Percentiles rank a stretch among this genome's conserved stretches.
phyloP scores from a whole-genome alignment of 2,797 vertebrate species.

The Arnoldichthys spilopterus region DNA sequence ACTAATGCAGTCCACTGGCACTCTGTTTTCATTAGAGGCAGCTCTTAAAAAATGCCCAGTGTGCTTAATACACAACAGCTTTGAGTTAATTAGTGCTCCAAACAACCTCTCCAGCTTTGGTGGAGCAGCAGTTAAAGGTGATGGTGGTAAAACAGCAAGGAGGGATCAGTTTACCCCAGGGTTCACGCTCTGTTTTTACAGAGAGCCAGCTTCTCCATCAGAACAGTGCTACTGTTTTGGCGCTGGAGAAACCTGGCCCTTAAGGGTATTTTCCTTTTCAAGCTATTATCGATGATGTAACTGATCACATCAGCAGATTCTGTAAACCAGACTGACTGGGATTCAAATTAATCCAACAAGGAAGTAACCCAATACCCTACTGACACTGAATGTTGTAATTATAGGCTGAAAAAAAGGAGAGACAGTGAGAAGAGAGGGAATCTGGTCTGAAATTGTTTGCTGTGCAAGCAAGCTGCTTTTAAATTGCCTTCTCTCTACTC shows the following conservation, averaged over 20 bases:
- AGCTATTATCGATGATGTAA: conserved; percentile 81
- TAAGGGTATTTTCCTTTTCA: conserved; percentile 40
- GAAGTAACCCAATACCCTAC: conserved; percentile 79
- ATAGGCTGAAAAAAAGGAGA: conserved; percentile 69
- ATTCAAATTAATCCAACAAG: conserved; percentile 81
- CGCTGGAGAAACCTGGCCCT: conserved; percentile 64
- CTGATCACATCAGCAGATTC: conserved; percentile 79
- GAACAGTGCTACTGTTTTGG: conserved; percentile 75
- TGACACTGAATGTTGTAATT: conserved; percentile 72
- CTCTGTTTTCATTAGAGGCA: conserved; percentile 72
- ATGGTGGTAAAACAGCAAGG: conserved; percentile 67
- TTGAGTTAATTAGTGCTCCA: conserved; percentile 78
- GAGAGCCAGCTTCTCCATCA: conserved; percentile 75
- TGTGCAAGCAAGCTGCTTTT: conserved; percentile 80
- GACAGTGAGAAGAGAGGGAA: conserved; percentile 75
- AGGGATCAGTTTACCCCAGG: conserved; percentile 72
- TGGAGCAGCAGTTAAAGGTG: conserved; percentile 69
- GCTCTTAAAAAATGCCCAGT: conserved; percentile 68
- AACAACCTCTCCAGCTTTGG: conserved; percentile 70
- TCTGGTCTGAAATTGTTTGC: conserved; percentile 73
- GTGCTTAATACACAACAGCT: conserved; percentile 77
- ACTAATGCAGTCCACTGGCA: conserved; percentile 54
- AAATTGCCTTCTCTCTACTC: conserved; percentile 76
- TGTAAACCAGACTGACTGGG: conserved; percentile 67
- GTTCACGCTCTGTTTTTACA: conserved; percentile 78